These are phyloP conservation scores for Meloidogyne floridensis DNA, from an alignment of 1,140 invertebrate species.

Conservation along the genomic window DNA sequence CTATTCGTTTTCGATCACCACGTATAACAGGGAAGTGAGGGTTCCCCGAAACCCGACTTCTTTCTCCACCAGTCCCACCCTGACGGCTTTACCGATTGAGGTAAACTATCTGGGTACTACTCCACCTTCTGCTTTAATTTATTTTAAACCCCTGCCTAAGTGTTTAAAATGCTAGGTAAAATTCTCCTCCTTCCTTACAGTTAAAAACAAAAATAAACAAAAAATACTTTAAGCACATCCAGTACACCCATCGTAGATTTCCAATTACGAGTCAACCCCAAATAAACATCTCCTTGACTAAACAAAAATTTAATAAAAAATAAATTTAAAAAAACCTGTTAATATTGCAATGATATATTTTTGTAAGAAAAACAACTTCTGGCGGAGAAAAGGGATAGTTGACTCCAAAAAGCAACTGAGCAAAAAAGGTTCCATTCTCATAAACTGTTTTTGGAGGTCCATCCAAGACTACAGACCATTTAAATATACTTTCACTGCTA, in stretches of 20 bases:
- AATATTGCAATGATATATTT: constrained; percentile 51
- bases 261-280: constrained; percentile 2
- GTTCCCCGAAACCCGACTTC: no score
- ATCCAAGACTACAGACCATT: constrained; percentile 43
- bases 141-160: no score
- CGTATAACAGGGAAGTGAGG: no score
- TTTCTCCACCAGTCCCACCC: no score
- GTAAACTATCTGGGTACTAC: no score
- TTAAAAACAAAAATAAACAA: not conserved
- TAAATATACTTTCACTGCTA: constrained; percentile 42
- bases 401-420: constrained; percentile 30
- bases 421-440: constrained; percentile 47
- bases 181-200: no score
- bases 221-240: constrained; percentile 16
- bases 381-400: constrained; percentile 42
- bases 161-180: no score
- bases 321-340: constrained; percentile 37
- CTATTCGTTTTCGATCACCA: no score
- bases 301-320: not conserved
- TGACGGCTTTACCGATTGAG: no score
- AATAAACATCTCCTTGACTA: constrained; percentile 21
- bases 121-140: no score
- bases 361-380: constrained; percentile 43
- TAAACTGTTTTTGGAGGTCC: constrained; percentile 45
- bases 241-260: not conserved